Percentiles rank a stretch among this genome's conserved stretches.
These are phyloP conservation scores for Drosophila macrospina DNA, from an alignment of 2,888 invertebrate species.

Conservation along the genomic window DNA sequence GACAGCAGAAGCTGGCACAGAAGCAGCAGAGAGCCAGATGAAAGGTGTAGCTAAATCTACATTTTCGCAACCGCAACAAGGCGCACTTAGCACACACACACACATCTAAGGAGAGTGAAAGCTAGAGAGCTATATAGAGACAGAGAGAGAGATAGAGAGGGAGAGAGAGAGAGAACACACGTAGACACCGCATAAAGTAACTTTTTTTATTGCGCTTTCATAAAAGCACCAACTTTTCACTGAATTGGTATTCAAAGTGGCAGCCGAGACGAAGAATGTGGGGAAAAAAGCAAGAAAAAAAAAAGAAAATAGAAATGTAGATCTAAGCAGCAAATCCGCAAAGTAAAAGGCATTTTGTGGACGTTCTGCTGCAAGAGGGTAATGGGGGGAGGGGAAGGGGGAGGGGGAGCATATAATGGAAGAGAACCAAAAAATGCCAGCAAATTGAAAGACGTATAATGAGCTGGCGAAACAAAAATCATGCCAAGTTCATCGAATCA, in stretches of 20 bases:
- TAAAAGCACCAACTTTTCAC: slow-evolving; percentile 70
- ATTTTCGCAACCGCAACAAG: slow-evolving; percentile 72
- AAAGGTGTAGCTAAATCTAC: slow-evolving; percentile 68
- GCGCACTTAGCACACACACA: slow-evolving; percentile 63
- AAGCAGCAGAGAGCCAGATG: slow-evolving; percentile 28
- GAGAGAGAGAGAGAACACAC: slow-evolving; percentile 42
- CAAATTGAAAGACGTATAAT: slow-evolving; percentile 75
- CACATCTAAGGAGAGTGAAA: slow-evolving; percentile 1
- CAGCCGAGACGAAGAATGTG: slow-evolving; percentile 35
- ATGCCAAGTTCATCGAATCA: slow-evolving; percentile 74
- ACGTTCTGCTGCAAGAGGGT: neutral
- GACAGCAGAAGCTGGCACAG: slow-evolving; percentile 15
- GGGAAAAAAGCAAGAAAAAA: slow-evolving; percentile 6
- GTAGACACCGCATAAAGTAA: slow-evolving; percentile 73
- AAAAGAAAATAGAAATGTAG: slow-evolving; percentile 29
- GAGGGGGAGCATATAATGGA: slow-evolving; percentile 11
- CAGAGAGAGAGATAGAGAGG: neutral
- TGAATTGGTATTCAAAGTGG: slow-evolving; percentile 79
- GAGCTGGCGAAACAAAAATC: slow-evolving; percentile 78
- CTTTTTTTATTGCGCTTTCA: slow-evolving; percentile 77
- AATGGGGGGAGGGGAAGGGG: too few species aligned
- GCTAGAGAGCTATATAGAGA: neutral
- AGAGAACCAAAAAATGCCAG: slow-evolving; percentile 25
- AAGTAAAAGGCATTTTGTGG: slow-evolving; percentile 58
- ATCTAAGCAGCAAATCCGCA: slow-evolving; percentile 50